Evolutionary conservation across 2,888 invertebrate species (phyloP).

Genomic region (Acleris holmiana): DNA sequence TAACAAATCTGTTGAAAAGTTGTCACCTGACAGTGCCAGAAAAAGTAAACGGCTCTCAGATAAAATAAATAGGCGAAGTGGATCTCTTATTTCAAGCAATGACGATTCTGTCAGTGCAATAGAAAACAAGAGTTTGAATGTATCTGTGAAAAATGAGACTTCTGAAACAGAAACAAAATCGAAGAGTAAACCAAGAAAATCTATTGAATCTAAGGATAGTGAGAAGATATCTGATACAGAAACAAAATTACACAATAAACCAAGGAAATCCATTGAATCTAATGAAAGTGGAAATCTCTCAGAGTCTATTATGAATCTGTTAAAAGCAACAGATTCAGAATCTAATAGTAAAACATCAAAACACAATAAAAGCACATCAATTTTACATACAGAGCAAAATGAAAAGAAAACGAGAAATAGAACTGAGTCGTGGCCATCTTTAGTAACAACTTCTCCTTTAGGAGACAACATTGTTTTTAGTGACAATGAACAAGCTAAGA

Average conservation of each 20-base stretch:
- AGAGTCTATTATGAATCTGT: slow-evolving; percentile 49
- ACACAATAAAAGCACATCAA: slow-evolving; percentile 62
- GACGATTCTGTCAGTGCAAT: slow-evolving; percentile 28
- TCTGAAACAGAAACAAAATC: slow-evolving; percentile 4
- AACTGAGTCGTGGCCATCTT: slow-evolving; percentile 66
- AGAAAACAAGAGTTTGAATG: slow-evolving; percentile 17
- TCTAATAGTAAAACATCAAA: slow-evolving; percentile 43
- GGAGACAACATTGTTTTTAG: slow-evolving; percentile 55
- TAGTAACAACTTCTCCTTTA: slow-evolving; percentile 40
- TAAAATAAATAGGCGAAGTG: slow-evolving; percentile 48
- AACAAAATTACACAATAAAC: too few relatives aligned
- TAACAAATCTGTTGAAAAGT: slow-evolving; percentile 34
- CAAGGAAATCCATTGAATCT: too few relatives aligned
- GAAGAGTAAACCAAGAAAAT: not conserved
- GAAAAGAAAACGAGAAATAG: slow-evolving; percentile 57
- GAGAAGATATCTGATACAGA: slow-evolving; percentile 42
- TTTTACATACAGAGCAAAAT: slow-evolving; percentile 45
- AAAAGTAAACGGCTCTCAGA: slow-evolving; percentile 48
- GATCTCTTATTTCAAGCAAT: slow-evolving; percentile 39
- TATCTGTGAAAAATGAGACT: slow-evolving; percentile 9
- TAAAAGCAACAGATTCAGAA: slow-evolving; percentile 50
- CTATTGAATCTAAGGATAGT: slow-evolving; percentile 21
- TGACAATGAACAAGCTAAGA: slow-evolving; percentile 59
- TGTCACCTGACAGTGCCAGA: slow-evolving; percentile 41
- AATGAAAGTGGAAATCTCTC: slow-evolving; percentile 43